phyloP scores from a whole-genome alignment of 2,113 vertebrate species.

The Empidonax alnorum region DNA sequence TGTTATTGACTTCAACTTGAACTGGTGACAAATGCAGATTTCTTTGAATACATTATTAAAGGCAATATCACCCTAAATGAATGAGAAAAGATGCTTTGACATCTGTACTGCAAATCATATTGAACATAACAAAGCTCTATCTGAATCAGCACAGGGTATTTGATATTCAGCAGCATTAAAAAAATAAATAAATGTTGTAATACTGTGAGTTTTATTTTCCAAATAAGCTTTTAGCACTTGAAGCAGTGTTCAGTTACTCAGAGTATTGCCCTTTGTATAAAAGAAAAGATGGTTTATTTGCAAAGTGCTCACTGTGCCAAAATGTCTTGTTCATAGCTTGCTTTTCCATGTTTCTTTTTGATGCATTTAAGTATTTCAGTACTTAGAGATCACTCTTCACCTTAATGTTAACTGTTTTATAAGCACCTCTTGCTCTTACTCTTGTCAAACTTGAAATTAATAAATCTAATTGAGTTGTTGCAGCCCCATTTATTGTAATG shows the following conservation, averaged over 20 bases:
- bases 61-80: background rate
- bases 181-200: background rate
- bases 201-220: background rate
- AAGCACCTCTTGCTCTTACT: background rate
- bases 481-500: background rate
- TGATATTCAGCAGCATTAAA: background rate
- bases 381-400: background rate
- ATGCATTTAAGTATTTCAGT: background rate
- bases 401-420: background rate
- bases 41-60: slow-evolving; percentile 3
- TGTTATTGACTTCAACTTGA: background rate
- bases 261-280: background rate
- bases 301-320: background rate
- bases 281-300: slow-evolving; percentile 6
- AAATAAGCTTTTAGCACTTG: background rate
- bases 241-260: background rate
- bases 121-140: background rate
- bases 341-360: background rate
- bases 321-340: background rate
- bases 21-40: background rate
- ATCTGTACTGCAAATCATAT: background rate
- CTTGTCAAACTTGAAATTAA: slow-evolving; percentile 23
- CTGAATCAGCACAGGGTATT: background rate
- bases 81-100: slow-evolving; percentile 1
- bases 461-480: slow-evolving; percentile 22